Evolutionary conservation across 2,797 vertebrate species (phyloP), one percentile per base, ranked within the genome.

Genomic region (Gastrophryne carolinensis): DNA sequence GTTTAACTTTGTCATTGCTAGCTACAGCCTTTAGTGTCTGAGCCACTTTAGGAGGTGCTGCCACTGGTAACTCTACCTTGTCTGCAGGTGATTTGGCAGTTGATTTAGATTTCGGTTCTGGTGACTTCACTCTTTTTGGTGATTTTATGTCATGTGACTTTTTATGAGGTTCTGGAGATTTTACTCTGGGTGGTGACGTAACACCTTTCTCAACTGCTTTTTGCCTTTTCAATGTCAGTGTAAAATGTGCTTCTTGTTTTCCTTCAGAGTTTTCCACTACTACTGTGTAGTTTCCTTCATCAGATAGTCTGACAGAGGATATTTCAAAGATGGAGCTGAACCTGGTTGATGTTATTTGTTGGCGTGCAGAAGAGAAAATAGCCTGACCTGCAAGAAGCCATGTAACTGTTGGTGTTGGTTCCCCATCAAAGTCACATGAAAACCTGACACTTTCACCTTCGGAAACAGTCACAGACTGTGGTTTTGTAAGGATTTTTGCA

Each of bases 321-420:
- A 99, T 99, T 85, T 97, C 94, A 73, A 99, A 95, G 32, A 87
- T 90, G 3, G 98, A 98, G 58, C 87, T 95, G 86, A 91, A 90
- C 72, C 93, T 93, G 12, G 90, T 86, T 41, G 93, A 92, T 79
- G 91, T 89, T 29, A 99, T 86, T 61, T 93, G 91, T 84, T 93
- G 91, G 69, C 89, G 95, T 34, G 87, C 82, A 3, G 95, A 93
- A 52, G 94, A 89, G 67, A 89, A 84, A 71, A 99, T 74, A 17
- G 75, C 61, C 79, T 86, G 84, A 81, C 93, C 91, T 72, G 91
- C 90, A 8, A 39, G 92, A 72, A 92, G 66, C 98, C 98, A 99
- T 27, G 87, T 92, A 73, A 97, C 89, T 61, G 82, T 88, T 58
- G 98, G 96, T 65, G 89, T 84, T 15, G 98, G 97, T 24, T 98